Base-by-base conservation (phyloP, 2,888 invertebrate genomes). In the Ashinkailepas kermadecensis region DNA sequence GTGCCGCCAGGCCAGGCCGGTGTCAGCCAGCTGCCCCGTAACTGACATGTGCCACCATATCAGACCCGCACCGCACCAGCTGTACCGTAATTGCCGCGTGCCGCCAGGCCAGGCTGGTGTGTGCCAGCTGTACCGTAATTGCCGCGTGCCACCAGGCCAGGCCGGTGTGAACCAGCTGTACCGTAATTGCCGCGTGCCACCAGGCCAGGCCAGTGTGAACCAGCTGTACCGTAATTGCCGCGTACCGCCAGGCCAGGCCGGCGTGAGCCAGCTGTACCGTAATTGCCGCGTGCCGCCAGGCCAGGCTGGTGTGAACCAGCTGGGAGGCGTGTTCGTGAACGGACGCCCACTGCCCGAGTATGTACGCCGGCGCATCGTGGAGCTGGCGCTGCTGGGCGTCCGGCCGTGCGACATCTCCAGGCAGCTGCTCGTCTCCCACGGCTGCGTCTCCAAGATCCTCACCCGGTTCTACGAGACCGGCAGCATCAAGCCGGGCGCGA, bases 391-490 rank as follows among this genome's bases (percentile, higher is more conserved):
- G 86, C 92, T 96, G 89, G 97, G 97, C 0, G 97, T 98, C 0
- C 89, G 97, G 78, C 97, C 98, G 23, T 98, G 97, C 88, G 98
- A 98, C 89, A 98, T 98, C 88, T 97, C 97, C 81, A 89, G 98
- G 13, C 97, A 97, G 87, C 91, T 98, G 82, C 91, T 97, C 81
- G 97, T 98, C 81, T 97, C 97, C 0, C 97, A 98, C 87, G 98
- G 97, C 82, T 98, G 97, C 88, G 97, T 98, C 81, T 97, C 96
- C 84, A 98, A 98, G 90, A 98, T 98, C 85, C 90, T 98, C 83
- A 97, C 97, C 21, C 90, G 97, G 85, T 98, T 96, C 89, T 97
- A 97, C 89, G 97, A 97, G 89, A 98, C 97, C 0, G 97, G 97
- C 8, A 96, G 96, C 83, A 97, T 97, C 83, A 91, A 96, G 85